phyloP scores from a whole-genome alignment of 2,888 invertebrate species.

The Melanophora roralis region DNA sequence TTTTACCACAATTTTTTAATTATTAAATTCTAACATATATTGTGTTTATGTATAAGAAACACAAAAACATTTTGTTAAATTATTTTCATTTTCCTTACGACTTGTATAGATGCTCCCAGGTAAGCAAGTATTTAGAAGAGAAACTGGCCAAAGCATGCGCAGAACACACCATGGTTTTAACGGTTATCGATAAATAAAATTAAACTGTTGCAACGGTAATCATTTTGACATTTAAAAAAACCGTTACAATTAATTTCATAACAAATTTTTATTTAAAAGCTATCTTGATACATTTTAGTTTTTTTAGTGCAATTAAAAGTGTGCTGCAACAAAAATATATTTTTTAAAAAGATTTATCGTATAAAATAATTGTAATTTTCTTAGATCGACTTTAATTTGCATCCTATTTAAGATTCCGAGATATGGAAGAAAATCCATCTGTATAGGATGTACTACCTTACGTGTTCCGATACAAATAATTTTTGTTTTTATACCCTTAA shows the following conservation, averaged over 20 bases:
- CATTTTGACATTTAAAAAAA: background rate
- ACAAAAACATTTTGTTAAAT: constrained; percentile 47
- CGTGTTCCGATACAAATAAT: too few relatives aligned
- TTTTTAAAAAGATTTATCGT: background rate
- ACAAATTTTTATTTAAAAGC: too few relatives aligned
- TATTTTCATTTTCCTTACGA: constrained; percentile 43
- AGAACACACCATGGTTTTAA: background rate
- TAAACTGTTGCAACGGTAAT: background rate
- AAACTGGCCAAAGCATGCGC: constrained; percentile 45
- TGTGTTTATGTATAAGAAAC: background rate
- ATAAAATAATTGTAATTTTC: too few relatives aligned
- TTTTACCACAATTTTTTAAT: background rate
- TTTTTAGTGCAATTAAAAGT: background rate
- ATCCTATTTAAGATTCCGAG: too few relatives aligned
- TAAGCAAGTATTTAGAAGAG: constrained; percentile 49
- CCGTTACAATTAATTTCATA: too few relatives aligned
- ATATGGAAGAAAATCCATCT: too few relatives aligned
- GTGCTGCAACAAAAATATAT: background rate
- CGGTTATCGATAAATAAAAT: constrained; percentile 48
- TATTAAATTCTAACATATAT: background rate
- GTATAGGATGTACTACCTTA: too few relatives aligned
- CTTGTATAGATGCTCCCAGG: constrained; percentile 51
- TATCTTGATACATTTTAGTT: too few relatives aligned
- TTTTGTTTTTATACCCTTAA: too few relatives aligned
- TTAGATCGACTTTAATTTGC: too few relatives aligned